phyloP scores from a whole-genome alignment of 2,113 vertebrate genomes.

The Hyperoodon ampullatus region DNA sequence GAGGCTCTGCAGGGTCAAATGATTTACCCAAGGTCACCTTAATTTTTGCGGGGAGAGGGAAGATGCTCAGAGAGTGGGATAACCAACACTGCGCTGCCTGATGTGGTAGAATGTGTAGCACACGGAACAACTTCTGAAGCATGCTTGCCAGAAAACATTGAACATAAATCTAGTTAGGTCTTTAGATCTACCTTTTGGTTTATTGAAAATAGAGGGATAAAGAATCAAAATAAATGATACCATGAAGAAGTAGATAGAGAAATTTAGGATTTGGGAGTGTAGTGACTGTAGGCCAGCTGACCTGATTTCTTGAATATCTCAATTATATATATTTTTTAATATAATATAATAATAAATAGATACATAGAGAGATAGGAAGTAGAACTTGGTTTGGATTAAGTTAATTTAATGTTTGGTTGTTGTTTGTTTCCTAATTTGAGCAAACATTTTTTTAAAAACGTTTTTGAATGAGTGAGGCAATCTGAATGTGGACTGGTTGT shows the following conservation, averaged over 20 bases:
- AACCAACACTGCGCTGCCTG: no score
- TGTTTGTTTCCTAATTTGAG: conserved; percentile 31
- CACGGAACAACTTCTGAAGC: neutral
- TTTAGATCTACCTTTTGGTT: neutral
- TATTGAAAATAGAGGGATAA: neutral
- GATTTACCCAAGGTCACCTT: neutral
- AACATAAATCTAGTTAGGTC: neutral
- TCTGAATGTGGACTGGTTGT: neutral
- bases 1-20: neutral
- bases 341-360: neutral
- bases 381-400: neutral
- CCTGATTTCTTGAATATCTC: neutral
- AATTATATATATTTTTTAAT: neutral
- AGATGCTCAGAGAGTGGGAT: neutral
- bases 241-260: neutral
- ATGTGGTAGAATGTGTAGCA: neutral
- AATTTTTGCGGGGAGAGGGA: neutral
- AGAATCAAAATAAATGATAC: neutral
- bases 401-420: neutral
- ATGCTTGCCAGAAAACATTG: neutral
- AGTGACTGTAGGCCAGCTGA: neutral
- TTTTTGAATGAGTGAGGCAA: neutral
- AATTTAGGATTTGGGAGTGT: neutral
- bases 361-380: neutral
- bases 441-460: neutral